Evolutionary conservation across 2,797 vertebrate species (phyloP), one percentile per base, ranked within the genome.

Genomic region (Enteromius anoplus): DNA sequence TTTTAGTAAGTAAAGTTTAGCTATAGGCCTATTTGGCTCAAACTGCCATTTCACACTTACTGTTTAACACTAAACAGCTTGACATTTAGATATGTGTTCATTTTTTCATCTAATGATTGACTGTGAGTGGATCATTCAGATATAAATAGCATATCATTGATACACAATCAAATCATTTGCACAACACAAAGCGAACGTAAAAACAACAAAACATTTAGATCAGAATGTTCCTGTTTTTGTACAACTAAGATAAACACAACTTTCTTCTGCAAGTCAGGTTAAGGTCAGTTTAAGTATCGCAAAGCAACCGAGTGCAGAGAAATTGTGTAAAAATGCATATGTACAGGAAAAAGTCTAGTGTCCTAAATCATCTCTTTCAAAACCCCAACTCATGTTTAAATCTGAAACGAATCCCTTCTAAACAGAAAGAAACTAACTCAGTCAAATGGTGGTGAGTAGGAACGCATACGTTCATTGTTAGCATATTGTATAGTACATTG

Each of bases 401-500:
- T 37, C 29, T 32, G 15, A 70, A 70, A 71, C 37, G 23, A 71
- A 47, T 47, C 5, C 60, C 29, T 6, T 55, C 10, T 58, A 32
- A 55, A 55, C 23, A 49, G 26, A 49, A 69, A 17, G 14, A 71
- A 53, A 23, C n/a, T 11, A 37, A 34, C 6, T 15, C 32, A 4
- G n/a, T 19, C 58, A 14, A 62, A 76, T 42, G 19, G 29, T 66
- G 11, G 60, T 23, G n/a, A 26, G 26, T 4, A 34, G 45, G 11
- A 32, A 26, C 29, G 11, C 23, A 58, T 58, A 45, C n/a, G 1
- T 62, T 77, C 19, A 21, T 64, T 79, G 21, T 37, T 68, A 23
- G 29, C 11, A 34, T 68, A 78, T 49, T 78, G 45, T 66, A 32
- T 66, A 51, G 62, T 21, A 66, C 77, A 19, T 40, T 53, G 77